A percentile compares a stretch with the other conserved stretches of the same genome.
phyloP scores from a whole-genome alignment of 2,797 vertebrate genomes.

The Argentina silus region DNA sequence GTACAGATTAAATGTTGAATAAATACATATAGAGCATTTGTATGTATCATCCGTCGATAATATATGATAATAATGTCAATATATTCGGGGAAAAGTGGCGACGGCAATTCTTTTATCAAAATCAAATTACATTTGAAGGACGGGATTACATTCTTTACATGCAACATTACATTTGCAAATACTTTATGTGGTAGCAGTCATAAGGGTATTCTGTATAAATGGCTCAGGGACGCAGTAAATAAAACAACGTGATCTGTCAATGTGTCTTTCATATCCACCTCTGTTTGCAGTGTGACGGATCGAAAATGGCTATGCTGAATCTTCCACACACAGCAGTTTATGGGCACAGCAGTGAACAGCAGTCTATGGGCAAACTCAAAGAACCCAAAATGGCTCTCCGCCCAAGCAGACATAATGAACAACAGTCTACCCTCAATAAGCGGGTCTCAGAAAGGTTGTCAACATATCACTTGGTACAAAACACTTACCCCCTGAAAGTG shows the following conservation, averaged over 20 bases:
- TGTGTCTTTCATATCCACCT: not conserved
- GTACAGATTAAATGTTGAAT: not conserved
- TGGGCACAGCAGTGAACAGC: conserved; percentile 30
- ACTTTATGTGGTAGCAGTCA: conserved; percentile 14
- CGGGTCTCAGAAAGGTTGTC: conserved; percentile 11
- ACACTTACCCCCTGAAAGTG: not conserved
- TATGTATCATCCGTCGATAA: not conserved
- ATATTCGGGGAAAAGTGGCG: not conserved
- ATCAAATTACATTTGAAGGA: not conserved
- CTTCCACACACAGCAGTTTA: not conserved
- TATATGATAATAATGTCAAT: not conserved
- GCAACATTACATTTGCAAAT: conserved; percentile 22
- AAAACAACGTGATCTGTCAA: conserved; percentile 30
- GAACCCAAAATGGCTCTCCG: not conserved
- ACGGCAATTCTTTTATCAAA: not conserved
- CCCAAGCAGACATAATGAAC: not conserved
- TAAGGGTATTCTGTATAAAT: conserved; percentile 17
- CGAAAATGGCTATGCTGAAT: conserved; percentile 16
- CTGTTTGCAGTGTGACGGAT: conserved; percentile 29
- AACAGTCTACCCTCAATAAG: conserved; percentile 10
- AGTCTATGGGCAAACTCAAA: conserved; percentile 21
- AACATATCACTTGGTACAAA: not conserved
- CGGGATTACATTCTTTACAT: conserved; percentile 14
- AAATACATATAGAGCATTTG: not conserved
- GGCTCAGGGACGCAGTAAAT: not conserved